Percentiles rank a stretch among this genome's conserved stretches.
Conservation (phyloP, 2,797 vertebrate species). For the Rhinophrynus dorsalis region DNA sequence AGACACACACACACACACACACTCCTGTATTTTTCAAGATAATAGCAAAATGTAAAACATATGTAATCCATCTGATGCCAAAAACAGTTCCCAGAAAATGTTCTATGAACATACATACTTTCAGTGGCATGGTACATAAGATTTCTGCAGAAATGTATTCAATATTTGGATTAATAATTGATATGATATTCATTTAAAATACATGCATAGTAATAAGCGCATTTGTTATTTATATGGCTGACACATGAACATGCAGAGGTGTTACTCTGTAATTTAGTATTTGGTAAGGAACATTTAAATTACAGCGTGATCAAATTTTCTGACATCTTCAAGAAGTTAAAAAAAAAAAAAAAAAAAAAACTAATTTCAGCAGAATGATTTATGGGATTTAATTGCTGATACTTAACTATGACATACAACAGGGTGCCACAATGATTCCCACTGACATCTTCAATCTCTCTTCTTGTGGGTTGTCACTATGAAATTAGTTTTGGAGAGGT, state of each 20-base stretch:
- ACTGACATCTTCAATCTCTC: no score
- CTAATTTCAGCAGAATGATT: no score
- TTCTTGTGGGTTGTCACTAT: no score
- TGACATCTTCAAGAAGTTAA: conserved; percentile 46
- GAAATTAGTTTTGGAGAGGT: no score
- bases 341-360: no score
- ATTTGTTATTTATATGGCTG: conserved; percentile 41
- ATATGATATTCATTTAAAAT: conserved; percentile 41
- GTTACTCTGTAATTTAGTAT: conserved; percentile 35
- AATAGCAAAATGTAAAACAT: no score
- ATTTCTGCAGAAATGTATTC: conserved; percentile 34
- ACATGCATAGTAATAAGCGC: conserved; percentile 42
- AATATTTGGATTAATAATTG: conserved; percentile 41
- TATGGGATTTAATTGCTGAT: conserved; percentile 28
- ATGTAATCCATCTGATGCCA: no score
- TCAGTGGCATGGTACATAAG: conserved; percentile 28
- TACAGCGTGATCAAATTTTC: conserved; percentile 48
- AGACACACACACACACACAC: no score
- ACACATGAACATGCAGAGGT: conserved; percentile 19
- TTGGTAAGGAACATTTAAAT: conserved; percentile 48
- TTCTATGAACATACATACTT: conserved; percentile 11
- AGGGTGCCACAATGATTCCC: background rate
- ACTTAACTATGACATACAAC: background rate
- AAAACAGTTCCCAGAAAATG: no score
- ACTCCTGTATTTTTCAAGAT: no score